Evolutionary conservation across 2,113 vertebrate species (phyloP), one percentile per base, ranked within the genome.

Genomic region (Callithrix jacchus): DNA sequence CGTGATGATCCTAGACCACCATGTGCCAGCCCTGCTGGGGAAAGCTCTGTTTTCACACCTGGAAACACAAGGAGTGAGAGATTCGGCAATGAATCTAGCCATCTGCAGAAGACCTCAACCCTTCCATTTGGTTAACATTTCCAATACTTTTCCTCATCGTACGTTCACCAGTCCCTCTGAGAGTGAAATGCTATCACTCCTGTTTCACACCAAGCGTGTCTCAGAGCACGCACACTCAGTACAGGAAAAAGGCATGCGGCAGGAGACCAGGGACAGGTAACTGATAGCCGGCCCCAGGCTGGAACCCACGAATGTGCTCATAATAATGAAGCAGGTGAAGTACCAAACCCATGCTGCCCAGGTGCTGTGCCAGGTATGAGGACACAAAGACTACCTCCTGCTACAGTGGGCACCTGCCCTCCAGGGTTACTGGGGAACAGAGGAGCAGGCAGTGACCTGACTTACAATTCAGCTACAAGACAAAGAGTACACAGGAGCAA

Each of bases 391-490:
- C 13, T 0, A 21, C 37, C 37, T 42, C 71, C 21, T 42, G 37
- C 7, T 0, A 14, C 77, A 10, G 40, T 1, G 13, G 35, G n/a
- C n/a, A 8, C 9, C 32, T 27, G 47, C 2, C 13, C 13, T 23
- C 70, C 32, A 8, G 37, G 25, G 66, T 11, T 21, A 37, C 52
- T 11, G 1, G n/a, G 8, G 12, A 35, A 45, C 45, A n/a, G 70
- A n/a, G 37, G 30, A 42, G 16, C 0, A 30, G 37, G 71, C 11
- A 1, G 2, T 0, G 2, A 58, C 18, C 56, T 2, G 0, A 42
- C 1, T 1, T 6, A 13, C 2, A 1, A n/a, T 13, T 8, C 1
- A 11, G 11, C 20, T 45, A 54, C 12, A 5, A 1, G 17, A 70
- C 32, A 27, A 68, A 30, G 37, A 54, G 9, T 32, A 35, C 0